These are phyloP conservation scores for Ophthalmolycus amberensis DNA, from an alignment of 2,113 vertebrate genomes.

Conservation along the genomic window DNA sequence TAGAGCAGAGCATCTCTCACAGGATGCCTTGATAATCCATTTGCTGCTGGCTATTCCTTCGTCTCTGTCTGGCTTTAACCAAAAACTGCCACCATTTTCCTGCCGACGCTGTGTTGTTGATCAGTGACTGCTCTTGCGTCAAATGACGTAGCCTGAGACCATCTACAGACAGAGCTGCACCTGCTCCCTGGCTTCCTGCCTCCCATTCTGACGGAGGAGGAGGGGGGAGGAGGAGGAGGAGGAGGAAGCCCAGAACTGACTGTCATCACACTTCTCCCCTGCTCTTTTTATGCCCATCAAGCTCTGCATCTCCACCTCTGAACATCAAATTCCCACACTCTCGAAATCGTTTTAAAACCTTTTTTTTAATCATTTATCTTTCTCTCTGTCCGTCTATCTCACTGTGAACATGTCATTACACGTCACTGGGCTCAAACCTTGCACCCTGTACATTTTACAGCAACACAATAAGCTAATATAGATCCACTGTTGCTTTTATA, in stretches of 20 bases:
- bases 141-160: slow-evolving; percentile 73
- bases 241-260: slow-evolving; percentile 11
- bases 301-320: background rate
- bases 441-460: background rate
- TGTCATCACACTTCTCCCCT: slow-evolving; percentile 20
- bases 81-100: slow-evolving; percentile 83
- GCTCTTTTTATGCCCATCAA: slow-evolving; percentile 16
- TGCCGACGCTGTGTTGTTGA: slow-evolving; percentile 83
- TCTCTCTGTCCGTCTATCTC: slow-evolving; percentile 1
- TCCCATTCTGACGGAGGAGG: slow-evolving; percentile 44
- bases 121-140: slow-evolving; percentile 68
- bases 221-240: slow-evolving; percentile 4
- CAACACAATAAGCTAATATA: background rate
- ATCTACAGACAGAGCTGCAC: slow-evolving; percentile 75
- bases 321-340: background rate
- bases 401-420: background rate
- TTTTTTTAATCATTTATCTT: background rate
- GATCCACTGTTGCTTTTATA: background rate
- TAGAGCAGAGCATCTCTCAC: slow-evolving; percentile 53
- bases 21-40: slow-evolving; percentile 47
- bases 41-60: slow-evolving; percentile 32
- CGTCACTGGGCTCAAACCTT: background rate
- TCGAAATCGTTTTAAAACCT: background rate
- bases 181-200: slow-evolving; percentile 73
- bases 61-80: slow-evolving; percentile 59